Evolutionary conservation across 2,888 invertebrate species (phyloP).

Genomic region (Chalcis sispes): DNA sequence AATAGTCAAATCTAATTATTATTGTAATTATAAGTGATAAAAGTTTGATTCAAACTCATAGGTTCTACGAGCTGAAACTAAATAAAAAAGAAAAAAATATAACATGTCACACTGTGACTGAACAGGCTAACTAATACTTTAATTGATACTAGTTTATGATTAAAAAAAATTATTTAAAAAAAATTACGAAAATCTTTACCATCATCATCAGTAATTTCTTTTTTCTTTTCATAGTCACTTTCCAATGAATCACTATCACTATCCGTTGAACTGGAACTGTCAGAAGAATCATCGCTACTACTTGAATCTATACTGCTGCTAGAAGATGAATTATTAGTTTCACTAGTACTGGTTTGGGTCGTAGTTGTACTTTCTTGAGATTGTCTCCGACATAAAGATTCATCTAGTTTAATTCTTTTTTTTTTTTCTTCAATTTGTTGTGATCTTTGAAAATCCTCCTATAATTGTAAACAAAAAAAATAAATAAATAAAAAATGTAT

Average conservation of each 20-base stretch:
- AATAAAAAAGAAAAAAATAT: too few relatives aligned
- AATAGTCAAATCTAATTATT: too few relatives aligned
- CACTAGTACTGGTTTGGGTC: conserved; percentile 74
- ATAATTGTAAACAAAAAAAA: background rate
- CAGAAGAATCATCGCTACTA: conserved; percentile 79
- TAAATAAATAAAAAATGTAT: background rate
- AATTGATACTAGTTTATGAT: too few relatives aligned
- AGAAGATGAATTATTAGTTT: conserved; percentile 75
- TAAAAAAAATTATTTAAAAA: too few relatives aligned
- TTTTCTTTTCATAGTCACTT: conserved; percentile 76
- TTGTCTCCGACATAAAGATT: conserved; percentile 13
- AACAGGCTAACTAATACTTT: too few relatives aligned
- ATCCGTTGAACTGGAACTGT: conserved; percentile 77
- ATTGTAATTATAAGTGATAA: too few relatives aligned
- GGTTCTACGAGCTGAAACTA: too few relatives aligned
- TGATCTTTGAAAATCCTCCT: conserved; percentile 50
- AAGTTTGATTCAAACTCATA: too few relatives aligned
- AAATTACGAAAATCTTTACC: too few relatives aligned
- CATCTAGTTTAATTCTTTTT: conserved; percentile 10
- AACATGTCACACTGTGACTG: too few relatives aligned
- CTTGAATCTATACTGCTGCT: conserved; percentile 77
- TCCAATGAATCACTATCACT: conserved; percentile 80
- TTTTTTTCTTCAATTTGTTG: conserved; percentile 67
- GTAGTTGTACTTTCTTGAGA: conserved; percentile 75
- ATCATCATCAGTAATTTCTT: conserved; percentile 61